Evolutionary conservation across 2,113 vertebrate species (phyloP).

Genomic region (Cercopithecus mona): DNA sequence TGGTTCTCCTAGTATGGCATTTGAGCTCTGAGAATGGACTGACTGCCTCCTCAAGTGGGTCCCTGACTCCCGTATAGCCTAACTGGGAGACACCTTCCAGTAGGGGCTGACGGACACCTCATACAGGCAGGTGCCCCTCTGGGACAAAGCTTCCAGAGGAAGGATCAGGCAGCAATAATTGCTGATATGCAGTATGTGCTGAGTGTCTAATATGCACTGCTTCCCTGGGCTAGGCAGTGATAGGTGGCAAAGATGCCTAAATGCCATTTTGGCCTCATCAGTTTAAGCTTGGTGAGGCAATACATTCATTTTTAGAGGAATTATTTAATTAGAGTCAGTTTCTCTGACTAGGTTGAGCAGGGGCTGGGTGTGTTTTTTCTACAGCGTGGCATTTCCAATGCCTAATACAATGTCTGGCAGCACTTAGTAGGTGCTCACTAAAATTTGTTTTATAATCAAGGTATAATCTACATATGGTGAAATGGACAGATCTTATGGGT

Average conservation of each 20-base stretch:
- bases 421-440: background rate
- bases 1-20: too few relatives aligned
- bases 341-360: background rate
- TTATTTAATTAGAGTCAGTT: background rate
- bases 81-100: too few relatives aligned
- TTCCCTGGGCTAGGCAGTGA: background rate
- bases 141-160: too few relatives aligned
- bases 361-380: background rate
- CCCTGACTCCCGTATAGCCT: too few relatives aligned
- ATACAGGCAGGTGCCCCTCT: too few relatives aligned
- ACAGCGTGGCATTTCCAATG: background rate
- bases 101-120: too few relatives aligned
- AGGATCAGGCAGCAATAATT: too few relatives aligned
- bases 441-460: background rate
- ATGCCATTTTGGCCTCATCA: too few relatives aligned
- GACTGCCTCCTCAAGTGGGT: too few relatives aligned
- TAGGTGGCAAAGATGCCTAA: background rate
- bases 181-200: too few relatives aligned
- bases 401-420: background rate
- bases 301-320: background rate
- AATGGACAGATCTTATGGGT: background rate
- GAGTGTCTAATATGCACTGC: fast-evolving
- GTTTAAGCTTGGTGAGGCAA: background rate
- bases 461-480: background rate
- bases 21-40: too few relatives aligned